A percentile compares a stretch with the other conserved stretches of the same genome.
These are phyloP conservation scores for Calidris pugnax DNA, from an alignment of 2,113 vertebrate species.

Conservation along the genomic window DNA sequence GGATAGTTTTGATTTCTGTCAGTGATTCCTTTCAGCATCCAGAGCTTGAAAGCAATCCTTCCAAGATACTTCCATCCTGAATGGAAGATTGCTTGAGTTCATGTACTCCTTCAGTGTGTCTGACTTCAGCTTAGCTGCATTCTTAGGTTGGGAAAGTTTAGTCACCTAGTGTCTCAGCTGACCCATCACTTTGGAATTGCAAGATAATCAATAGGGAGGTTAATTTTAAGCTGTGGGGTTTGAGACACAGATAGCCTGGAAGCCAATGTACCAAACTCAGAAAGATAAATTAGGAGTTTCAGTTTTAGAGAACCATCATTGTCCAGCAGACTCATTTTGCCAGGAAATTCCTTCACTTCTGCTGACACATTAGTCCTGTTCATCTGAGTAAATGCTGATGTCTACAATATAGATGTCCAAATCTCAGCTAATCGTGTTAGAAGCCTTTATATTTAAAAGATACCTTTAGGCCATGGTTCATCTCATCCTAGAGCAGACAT, in stretches of 20 bases:
- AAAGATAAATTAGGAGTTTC: not conserved
- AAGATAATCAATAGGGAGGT: not conserved
- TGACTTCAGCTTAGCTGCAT: not conserved
- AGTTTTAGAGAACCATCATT: not conserved
- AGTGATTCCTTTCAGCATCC: not conserved
- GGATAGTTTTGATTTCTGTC: not conserved
- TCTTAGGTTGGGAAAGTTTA: not conserved
- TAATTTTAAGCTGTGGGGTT: not conserved
- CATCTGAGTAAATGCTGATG: not conserved
- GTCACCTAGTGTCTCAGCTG: not conserved
- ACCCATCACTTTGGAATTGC: not conserved
- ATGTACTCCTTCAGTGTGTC: not conserved
- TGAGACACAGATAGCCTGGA: not conserved
- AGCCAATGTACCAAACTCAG: not conserved
- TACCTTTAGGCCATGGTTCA: conserved; percentile 18
- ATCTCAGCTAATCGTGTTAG: not conserved
- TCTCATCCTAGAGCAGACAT: not conserved
- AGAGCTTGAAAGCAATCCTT: not conserved
- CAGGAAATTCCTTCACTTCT: not conserved
- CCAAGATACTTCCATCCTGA: not conserved
- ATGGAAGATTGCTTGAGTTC: not conserved
- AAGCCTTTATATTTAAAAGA: conserved; percentile 18
- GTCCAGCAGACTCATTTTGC: not conserved
- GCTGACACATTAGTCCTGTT: not conserved
- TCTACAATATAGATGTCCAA: conserved; percentile 19